Percentiles rank a stretch among this genome's conserved stretches.
Evolutionary conservation across 1,140 invertebrate species (phyloP).

Genomic region (Tigriopus japonicus): DNA sequence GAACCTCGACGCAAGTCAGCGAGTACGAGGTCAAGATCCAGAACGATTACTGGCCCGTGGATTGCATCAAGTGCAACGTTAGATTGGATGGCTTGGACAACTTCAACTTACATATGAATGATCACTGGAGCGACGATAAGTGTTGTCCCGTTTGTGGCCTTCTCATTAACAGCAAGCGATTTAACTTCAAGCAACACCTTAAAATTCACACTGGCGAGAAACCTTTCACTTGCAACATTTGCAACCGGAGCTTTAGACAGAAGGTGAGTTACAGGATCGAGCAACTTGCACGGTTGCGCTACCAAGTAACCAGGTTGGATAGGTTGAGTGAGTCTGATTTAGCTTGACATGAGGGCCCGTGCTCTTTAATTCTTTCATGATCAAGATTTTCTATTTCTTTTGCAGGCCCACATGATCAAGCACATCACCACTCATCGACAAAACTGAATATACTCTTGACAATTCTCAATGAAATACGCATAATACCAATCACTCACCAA

Average conservation of each 20-base stretch:
- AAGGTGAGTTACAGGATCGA: conserved; percentile 4
- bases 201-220: conserved; percentile 15
- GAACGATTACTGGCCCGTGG: conserved; percentile 9
- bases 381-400: too few relatives aligned
- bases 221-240: conserved; percentile 11
- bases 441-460: too few relatives aligned
- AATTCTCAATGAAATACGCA: too few relatives aligned
- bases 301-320: too few relatives aligned
- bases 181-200: conserved; percentile 14
- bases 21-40: conserved; percentile 12
- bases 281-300: too few relatives aligned
- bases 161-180: conserved; percentile 13
- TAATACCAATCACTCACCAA: too few relatives aligned
- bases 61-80: conserved; percentile 11
- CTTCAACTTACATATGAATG: conserved; percentile 15
- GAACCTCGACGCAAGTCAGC: neutral
- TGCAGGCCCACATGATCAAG: conserved; percentile 11
- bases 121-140: conserved; percentile 13
- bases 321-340: too few relatives aligned
- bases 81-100: neutral
- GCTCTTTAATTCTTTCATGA: too few relatives aligned
- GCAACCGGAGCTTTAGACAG: conserved; percentile 9
- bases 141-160: conserved; percentile 12
- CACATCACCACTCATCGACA: conserved; percentile 12
- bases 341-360: too few relatives aligned